phyloP scores from a whole-genome alignment of 2,113 vertebrate species.

The Nanger granti region DNA sequence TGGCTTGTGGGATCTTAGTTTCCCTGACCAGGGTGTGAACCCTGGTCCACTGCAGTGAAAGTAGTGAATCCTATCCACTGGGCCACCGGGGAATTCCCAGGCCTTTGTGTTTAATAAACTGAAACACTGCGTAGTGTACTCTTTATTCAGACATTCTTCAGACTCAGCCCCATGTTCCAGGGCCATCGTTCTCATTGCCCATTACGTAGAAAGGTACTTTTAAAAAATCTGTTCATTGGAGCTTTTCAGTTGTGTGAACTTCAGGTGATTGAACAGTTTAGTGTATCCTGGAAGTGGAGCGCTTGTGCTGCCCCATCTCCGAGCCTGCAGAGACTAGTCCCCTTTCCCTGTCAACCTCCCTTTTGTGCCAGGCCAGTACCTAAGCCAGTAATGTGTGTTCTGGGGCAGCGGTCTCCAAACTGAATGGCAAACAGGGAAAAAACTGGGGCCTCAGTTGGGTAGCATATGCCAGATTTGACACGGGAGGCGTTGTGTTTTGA shows the following conservation, averaged over 20 bases:
- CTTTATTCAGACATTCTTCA: not conserved
- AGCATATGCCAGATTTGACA: not conserved
- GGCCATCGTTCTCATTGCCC: not conserved
- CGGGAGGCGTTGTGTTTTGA: not conserved
- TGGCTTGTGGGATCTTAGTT: not conserved
- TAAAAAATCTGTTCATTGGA: not conserved
- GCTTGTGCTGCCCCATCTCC: not conserved
- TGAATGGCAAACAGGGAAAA: not conserved
- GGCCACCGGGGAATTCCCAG: not conserved
- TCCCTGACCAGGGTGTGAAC: not conserved
- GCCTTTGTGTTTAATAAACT: not conserved
- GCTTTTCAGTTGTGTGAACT: not conserved
- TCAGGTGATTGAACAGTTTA: not conserved
- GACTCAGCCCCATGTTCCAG: not conserved
- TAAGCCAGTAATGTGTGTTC: not conserved
- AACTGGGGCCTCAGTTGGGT: not conserved
- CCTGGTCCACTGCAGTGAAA: not conserved
- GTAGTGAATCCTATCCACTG: not conserved
- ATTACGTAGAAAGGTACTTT: not conserved
- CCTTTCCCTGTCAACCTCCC: fast-evolving
- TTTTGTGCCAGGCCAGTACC: not conserved
- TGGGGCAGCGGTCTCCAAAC: not conserved
- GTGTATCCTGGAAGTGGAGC: not conserved
- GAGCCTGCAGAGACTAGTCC: not conserved
- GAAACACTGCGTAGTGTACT: not conserved